Evolutionary conservation across 2,888 invertebrate species (phyloP), one percentile per base, ranked within the genome.

Genomic region (Zelleria hepariella): DNA sequence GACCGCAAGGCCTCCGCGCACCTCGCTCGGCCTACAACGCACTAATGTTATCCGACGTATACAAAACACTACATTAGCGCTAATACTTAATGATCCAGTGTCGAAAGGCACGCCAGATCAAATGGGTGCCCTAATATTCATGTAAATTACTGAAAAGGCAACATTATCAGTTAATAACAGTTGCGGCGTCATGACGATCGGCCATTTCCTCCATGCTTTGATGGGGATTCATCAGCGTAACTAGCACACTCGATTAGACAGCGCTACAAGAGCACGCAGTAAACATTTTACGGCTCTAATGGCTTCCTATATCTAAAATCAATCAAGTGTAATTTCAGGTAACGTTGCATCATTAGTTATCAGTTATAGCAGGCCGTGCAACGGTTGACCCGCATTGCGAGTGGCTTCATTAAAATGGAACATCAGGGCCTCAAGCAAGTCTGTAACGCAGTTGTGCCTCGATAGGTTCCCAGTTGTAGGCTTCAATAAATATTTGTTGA

Each of bases 371-470:
- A 58, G 51, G 24, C 64, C 67, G 64, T 69, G 66, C 75, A 80
- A 77, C 80, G 79, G 81, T 80, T 71, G 80, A 64, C 80, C 82
- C 68, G 80, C 77, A 80, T 80, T 65, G 66, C 58, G 64, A 79
- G 80, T 65, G 66, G 58, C 64, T 73, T 79, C 77, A 80, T 80
- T 80, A 80, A 77, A 80, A 78, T 75, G 80, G 80, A 82, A 78
- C 75, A 73, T 78, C 74, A 79, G n/a, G n/a, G n/a, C n/a, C n/a
- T n/a, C n/a, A n/a, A n/a, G n/a, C n/a, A n/a, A n/a, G n/a, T n/a
- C n/a, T n/a, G n/a, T n/a, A n/a, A n/a, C n/a, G n/a, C n/a, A n/a
- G n/a, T n/a, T n/a, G n/a, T n/a, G n/a, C n/a, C n/a, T n/a, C n/a
- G n/a, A n/a, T n/a, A n/a, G n/a, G n/a, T n/a, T n/a, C n/a, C n/a